phyloP scores from a whole-genome alignment of 2,888 invertebrate genomes.

The Actias luna region DNA sequence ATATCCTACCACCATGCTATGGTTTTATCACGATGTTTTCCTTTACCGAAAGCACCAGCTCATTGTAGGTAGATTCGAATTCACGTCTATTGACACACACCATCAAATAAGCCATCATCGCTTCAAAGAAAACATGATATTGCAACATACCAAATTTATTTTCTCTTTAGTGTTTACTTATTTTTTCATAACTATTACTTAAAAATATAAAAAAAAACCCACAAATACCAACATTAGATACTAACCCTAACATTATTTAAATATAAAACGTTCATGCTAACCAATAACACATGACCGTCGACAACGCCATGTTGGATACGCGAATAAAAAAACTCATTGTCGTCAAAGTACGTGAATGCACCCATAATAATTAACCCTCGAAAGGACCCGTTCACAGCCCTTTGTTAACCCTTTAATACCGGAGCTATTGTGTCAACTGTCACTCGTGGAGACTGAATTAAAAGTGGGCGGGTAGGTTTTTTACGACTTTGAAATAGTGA shows the following conservation, averaged over 20 bases:
- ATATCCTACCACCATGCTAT: not conserved
- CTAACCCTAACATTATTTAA: slow-evolving; percentile 6
- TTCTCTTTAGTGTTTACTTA: no score
- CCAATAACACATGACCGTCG: slow-evolving; percentile 12
- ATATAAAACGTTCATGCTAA: slow-evolving; percentile 5
- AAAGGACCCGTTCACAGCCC: slow-evolving; percentile 63
- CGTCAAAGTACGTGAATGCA: slow-evolving; percentile 45
- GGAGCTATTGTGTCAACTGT: slow-evolving; percentile 76
- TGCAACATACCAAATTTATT: no score
- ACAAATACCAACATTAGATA: not conserved
- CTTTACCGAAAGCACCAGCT: no score
- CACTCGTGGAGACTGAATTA: slow-evolving; percentile 65
- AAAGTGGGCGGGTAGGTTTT: slow-evolving; percentile 72
- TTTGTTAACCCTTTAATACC: slow-evolving; percentile 73
- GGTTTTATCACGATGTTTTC: no score
- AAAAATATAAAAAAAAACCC: no score
- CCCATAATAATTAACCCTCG: slow-evolving; percentile 77
- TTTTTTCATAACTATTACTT: no score
- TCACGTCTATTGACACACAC: no score
- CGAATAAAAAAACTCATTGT: slow-evolving; percentile 37
- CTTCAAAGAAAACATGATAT: no score
- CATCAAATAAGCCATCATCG: no score
- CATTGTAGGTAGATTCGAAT: no score
- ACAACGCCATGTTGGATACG: slow-evolving; percentile 51
- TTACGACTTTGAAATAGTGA: slow-evolving; percentile 43